Conservation (phyloP, 2,797 vertebrate species). For the Hypotaenidia philippensis region DNA sequence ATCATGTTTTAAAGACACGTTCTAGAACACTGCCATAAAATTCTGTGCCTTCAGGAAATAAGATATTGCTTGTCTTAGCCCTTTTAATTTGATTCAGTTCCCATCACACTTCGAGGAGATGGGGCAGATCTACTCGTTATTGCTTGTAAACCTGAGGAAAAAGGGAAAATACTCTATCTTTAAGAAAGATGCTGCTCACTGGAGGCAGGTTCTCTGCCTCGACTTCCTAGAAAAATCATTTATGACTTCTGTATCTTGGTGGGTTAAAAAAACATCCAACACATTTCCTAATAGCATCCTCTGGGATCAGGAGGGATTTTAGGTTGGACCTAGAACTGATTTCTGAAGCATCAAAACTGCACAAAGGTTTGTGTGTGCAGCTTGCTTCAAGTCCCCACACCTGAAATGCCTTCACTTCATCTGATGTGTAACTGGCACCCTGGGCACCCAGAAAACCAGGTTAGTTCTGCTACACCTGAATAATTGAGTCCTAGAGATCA, state of each 20-base stretch:
- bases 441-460: not conserved
- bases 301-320: not conserved
- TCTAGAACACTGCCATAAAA: slow-evolving; percentile 31
- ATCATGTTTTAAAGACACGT: slow-evolving; percentile 16
- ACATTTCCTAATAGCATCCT: not conserved
- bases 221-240: not conserved
- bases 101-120: not conserved
- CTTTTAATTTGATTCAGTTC: slow-evolving; percentile 44
- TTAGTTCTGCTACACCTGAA: not conserved
- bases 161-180: not conserved
- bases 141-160: slow-evolving; percentile 76
- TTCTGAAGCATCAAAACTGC: not conserved
- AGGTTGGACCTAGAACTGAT: not conserved
- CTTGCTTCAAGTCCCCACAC: not conserved
- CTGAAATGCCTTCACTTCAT: not conserved
- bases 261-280: not conserved
- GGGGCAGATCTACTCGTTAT: slow-evolving; percentile 56
- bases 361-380: not conserved
- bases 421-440: not conserved
- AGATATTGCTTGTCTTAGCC: slow-evolving; percentile 78
- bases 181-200: not conserved
- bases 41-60: slow-evolving; percentile 67
- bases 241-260: not conserved
- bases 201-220: not conserved
- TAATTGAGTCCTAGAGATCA: not conserved